Conservation (phyloP, 1,140 invertebrate species). For the Drosophila arawakana region DNA sequence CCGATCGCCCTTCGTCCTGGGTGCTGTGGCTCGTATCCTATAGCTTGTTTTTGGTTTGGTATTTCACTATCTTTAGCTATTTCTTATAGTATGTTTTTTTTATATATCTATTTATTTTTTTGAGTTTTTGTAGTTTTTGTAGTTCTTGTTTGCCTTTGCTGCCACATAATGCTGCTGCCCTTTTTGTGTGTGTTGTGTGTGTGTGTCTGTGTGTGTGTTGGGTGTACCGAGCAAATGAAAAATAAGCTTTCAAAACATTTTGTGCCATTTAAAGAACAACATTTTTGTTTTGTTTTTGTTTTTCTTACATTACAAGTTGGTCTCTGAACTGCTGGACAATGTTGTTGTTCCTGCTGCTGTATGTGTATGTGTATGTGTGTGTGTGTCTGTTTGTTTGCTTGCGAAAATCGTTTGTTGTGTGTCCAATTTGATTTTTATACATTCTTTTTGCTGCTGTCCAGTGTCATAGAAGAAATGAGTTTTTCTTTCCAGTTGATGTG, state of each 20-base stretch:
- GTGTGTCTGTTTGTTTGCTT: slow-evolving; percentile 28
- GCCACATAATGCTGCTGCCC: slow-evolving; percentile 43
- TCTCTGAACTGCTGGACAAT: slow-evolving; percentile 69
- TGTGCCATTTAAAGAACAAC: slow-evolving; percentile 81
- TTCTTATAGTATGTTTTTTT: slow-evolving; percentile 69
- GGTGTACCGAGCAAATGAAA: slow-evolving; percentile 71
- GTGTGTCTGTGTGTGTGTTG: slow-evolving; percentile 25
- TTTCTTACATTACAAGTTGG: slow-evolving; percentile 76
- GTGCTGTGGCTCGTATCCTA: neutral
- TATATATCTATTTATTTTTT: slow-evolving; percentile 43
- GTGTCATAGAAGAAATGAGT: slow-evolving; percentile 73
- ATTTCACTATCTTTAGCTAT: slow-evolving; percentile 78
- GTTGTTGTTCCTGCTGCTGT: slow-evolving; percentile 41
- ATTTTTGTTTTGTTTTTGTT: slow-evolving; percentile 74
- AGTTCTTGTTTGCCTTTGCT: slow-evolving; percentile 49
- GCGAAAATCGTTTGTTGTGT: slow-evolving; percentile 55
- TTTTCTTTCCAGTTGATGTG: slow-evolving; percentile 81
- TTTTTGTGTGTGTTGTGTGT: slow-evolving; percentile 33
- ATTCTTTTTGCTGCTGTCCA: slow-evolving; percentile 43
- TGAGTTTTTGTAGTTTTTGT: slow-evolving; percentile 18
- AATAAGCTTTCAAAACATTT: slow-evolving; percentile 82
- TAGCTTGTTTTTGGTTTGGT: slow-evolving; percentile 36
- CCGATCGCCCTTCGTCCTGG: neutral
- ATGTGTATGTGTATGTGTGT: slow-evolving; percentile 4
- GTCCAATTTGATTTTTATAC: slow-evolving; percentile 80